Evolutionary conservation across 2,888 invertebrate genomes (phyloP), one percentile per base, ranked within the genome.

Genomic region (Troglohyphantes excavatus): DNA sequence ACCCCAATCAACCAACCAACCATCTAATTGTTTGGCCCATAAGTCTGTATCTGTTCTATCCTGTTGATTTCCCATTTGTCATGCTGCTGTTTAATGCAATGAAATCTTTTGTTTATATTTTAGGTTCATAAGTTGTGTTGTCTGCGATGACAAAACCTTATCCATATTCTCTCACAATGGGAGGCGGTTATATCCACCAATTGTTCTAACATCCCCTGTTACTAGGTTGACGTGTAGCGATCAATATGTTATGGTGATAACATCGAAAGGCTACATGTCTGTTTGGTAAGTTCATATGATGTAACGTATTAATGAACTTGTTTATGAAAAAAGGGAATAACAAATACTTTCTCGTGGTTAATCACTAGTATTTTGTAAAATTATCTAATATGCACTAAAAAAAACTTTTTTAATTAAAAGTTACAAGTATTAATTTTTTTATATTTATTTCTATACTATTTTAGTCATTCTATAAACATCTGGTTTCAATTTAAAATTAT

Each of bases 131-230:
- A 94, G 95, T 73, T 95, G 95, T 92, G 95, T 95, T 75, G 94
- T 95, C 91, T 96, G 96, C 93, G 95, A 95, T 90, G 96, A 97
- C 94, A 94, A 95, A 68, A 94, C 95, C 68, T 94, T 96, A 92
- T 95, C 96, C 93, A 94, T 95, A 46, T 95, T 96, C 46, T 94
- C 95, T 17, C 27, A 92, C 21, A 92, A 92, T 67, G 94, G 94
- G 0, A 93, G 93, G 59, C 93, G 94, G 91, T 92, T 95, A 0
- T 93, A 95, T 53, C 95, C 95, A 0, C 94, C 95, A 13, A 92
- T 96, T 53, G 93, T 95, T 13, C 93, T 96, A 23, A 94, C 95
- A 81, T 94, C 95, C 92, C 92, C 95, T 0, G 94, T 95, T 59
- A 95, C 96, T 6, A 95, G 95, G 5, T 93, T 96, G 11, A 93